These are phyloP conservation scores for Sussaba pulchella DNA, from an alignment of 2,888 invertebrate genomes.

Conservation along the genomic window DNA sequence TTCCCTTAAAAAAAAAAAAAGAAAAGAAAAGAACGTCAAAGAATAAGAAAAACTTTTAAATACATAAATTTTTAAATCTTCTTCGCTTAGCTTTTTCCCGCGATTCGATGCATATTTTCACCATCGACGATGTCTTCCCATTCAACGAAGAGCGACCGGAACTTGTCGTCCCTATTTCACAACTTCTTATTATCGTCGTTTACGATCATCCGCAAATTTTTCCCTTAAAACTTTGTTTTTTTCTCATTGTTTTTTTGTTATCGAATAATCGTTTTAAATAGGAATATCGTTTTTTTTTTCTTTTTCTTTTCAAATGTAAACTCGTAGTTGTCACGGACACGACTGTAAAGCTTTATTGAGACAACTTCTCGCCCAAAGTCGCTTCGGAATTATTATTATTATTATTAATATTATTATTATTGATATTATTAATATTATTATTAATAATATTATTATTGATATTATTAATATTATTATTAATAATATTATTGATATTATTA, in stretches of 20 bases:
- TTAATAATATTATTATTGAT: too few relatives aligned
- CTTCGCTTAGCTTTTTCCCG: neutral
- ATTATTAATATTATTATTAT: too few relatives aligned
- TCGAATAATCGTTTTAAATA: too few relatives aligned
- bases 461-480: neutral
- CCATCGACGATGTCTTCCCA: slow-evolving; percentile 28
- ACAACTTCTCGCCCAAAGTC: slow-evolving; percentile 1
- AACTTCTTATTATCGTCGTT: slow-evolving; percentile 6
- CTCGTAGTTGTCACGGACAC: slow-evolving; percentile 1
- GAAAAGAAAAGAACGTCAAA: too few relatives aligned
- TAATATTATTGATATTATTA: too few relatives aligned
- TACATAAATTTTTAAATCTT: neutral
- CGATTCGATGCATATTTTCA: slow-evolving; percentile 17
- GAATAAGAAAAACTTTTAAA: too few relatives aligned
- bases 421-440: too few relatives aligned
- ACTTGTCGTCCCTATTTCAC: neutral
- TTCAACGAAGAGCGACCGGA: slow-evolving; percentile 7
- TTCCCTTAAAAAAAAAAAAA: neutral
- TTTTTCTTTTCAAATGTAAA: too few relatives aligned
- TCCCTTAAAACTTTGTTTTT: neutral
- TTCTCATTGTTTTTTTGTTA: neutral
- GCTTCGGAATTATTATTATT: neutral
- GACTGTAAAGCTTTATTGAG: slow-evolving; percentile 9
- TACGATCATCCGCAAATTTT: neutral
- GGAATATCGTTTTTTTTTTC: too few relatives aligned